Conservation (phyloP, 2,113 vertebrate species). For the Phodopus roborovskii region DNA sequence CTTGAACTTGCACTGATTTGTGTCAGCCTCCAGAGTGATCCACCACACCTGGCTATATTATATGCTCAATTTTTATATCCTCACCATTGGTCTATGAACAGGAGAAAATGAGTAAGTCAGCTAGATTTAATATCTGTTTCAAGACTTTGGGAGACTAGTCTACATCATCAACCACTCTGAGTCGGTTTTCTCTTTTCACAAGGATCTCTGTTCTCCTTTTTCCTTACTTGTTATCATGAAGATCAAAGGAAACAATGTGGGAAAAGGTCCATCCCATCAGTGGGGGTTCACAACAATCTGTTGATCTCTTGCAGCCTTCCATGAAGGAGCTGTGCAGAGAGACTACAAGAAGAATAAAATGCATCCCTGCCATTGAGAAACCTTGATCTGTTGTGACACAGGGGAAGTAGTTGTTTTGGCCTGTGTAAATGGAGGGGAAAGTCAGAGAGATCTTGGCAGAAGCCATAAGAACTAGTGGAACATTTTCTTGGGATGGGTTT, state of each 20-base stretch:
- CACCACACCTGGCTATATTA: not conserved
- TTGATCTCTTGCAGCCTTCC: not conserved
- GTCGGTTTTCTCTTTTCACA: not conserved
- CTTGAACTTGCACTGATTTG: not conserved
- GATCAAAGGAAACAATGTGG: slow-evolving; percentile 39
- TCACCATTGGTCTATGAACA: not conserved
- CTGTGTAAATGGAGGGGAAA: not conserved
- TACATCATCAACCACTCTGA: not conserved
- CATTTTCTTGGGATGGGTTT: slow-evolving; percentile 46
- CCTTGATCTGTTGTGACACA: not conserved
- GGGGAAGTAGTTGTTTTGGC: not conserved
- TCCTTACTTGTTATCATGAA: slow-evolving; percentile 29
- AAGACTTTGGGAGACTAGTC: not conserved
- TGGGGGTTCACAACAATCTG: slow-evolving; percentile 22
- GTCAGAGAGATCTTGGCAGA: not conserved
- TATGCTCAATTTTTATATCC: not conserved
- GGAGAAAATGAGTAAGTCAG: not conserved
- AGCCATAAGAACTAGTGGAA: not conserved
- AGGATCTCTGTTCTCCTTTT: not conserved
- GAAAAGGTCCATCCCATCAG: not conserved
- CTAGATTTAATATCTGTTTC: slow-evolving; percentile 39
- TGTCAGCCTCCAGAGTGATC: not conserved
- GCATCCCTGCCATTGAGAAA: not conserved
- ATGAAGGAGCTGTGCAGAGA: not conserved
- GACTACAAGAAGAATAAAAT: slow-evolving; percentile 41